Evolutionary conservation across 2,113 vertebrate species (phyloP).

Genomic region (Macroglossus sobrinus): DNA sequence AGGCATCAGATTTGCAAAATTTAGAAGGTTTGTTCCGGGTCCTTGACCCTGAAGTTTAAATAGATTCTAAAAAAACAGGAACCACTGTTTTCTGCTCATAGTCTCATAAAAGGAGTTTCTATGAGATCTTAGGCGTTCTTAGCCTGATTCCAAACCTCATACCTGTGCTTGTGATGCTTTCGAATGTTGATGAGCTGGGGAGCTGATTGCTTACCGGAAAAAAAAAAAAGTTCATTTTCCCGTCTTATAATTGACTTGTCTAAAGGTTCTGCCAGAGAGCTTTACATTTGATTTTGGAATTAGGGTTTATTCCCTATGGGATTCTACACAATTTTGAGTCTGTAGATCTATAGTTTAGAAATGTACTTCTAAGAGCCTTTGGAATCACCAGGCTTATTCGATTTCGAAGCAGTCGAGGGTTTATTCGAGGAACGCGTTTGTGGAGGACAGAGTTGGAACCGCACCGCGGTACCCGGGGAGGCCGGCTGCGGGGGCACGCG

Average conservation of each 20-base stretch:
- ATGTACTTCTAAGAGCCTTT: background rate
- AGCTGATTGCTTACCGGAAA: background rate
- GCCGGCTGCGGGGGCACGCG: no score
- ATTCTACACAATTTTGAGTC: background rate
- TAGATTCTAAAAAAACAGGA: background rate
- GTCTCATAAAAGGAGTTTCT: background rate
- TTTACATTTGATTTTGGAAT: background rate
- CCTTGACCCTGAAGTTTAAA: background rate
- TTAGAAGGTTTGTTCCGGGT: background rate
- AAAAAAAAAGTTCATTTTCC: background rate
- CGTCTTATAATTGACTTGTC: background rate
- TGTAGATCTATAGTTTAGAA: background rate
- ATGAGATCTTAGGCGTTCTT: background rate
- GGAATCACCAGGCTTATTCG: background rate
- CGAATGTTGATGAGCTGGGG: background rate
- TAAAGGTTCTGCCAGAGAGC: background rate
- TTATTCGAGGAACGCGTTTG: no score
- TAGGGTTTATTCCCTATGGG: background rate
- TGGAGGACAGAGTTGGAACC: background rate
- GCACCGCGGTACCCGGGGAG: background rate
- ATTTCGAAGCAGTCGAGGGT: background rate
- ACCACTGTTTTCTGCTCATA: background rate
- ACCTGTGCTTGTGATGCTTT: background rate
- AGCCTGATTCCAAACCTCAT: background rate
- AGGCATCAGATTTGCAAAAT: background rate